Base-by-base conservation (phyloP, 2,797 vertebrate species). In the Novumbra hubbsi region DNA sequence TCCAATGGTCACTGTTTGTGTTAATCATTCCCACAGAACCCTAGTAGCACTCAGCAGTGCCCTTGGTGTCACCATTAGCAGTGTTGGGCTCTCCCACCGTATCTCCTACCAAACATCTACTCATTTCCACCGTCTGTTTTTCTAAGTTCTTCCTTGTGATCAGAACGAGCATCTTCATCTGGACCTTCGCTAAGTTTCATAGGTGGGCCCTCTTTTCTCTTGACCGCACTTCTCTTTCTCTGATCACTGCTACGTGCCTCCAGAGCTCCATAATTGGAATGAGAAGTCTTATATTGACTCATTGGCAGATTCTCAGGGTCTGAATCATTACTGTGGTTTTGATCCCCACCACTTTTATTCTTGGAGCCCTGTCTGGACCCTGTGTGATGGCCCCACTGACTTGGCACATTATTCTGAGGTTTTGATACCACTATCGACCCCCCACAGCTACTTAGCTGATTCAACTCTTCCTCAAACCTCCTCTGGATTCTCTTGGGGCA, bases 401-500 rank as follows among this genome's bases (percentile, higher is more conserved):
- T 11, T 45, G 41, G 41, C 41, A 11, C 14, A 12, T 45, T 45
- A 14, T 45, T 45, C 41, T 45, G 41, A 45, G 8, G 41, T 45
- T 5, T 14, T 2, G 41, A 45, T 45, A 45, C 41, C 12, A 12
- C 41, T 12, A 3, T 45, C 9, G 14, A 11, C 8, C 41, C 41
- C 41, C 41, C 41, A 14, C 41, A 12, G 41, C 12, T 45, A 45
- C 41, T 45, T 14, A 12, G 41, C 41, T 14, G 9, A 45, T 45
- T 12, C 6, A 45, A 45, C 41, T 19, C 63, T 24, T 19, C n/a
- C 12, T 28, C 19, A 85, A 83, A 90, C 0, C 17, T 24, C 28
- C 0, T 41, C 80, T 92, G 91, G 27, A 94, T 92, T 71, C 92
- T 89, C 0, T 2, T 90, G 0, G 96, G 97, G 0, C 95, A 97